phyloP scores from a whole-genome alignment of 2,888 invertebrate species.

The Thelaira solivaga region DNA sequence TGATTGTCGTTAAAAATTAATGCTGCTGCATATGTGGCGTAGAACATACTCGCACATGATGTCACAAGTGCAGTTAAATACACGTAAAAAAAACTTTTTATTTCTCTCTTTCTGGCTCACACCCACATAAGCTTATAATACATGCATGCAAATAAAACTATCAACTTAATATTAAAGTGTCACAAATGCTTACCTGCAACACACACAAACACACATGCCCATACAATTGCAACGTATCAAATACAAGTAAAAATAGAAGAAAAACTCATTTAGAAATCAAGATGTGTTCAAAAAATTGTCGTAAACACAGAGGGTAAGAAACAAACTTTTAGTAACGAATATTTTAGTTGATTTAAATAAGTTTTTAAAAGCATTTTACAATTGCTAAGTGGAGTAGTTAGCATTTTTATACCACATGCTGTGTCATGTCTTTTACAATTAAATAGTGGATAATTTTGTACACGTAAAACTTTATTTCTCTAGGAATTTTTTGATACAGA shows the following conservation, averaged over 20 bases:
- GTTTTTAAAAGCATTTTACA: too few relatives aligned
- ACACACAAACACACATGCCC: not conserved
- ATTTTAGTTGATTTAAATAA: not conserved
- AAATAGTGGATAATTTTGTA: too few relatives aligned
- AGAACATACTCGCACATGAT: not conserved
- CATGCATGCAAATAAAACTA: not conserved
- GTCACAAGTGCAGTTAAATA: constrained; percentile 49
- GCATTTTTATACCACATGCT: too few relatives aligned
- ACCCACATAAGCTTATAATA: not conserved
- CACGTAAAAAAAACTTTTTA: constrained; percentile 5
- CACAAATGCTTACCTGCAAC: not conserved
- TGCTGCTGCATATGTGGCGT: constrained; percentile 28
- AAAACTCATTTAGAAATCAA: constrained; percentile 3
- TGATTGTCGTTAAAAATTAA: constrained; percentile 42
- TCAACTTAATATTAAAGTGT: constrained; percentile 26
- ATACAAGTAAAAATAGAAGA: not conserved
- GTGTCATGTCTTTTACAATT: too few relatives aligned
- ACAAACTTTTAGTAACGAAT: not conserved
- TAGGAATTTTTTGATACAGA: too few relatives aligned
- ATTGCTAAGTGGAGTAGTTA: too few relatives aligned
- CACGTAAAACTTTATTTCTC: too few relatives aligned
- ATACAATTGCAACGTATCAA: too few relatives aligned
- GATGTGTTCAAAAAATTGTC: not conserved
- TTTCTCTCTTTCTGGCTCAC: not conserved
- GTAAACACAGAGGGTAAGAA: not conserved